phyloP scores from a whole-genome alignment of 1,140 invertebrate genomes.

The Palaemon carinicauda region DNA sequence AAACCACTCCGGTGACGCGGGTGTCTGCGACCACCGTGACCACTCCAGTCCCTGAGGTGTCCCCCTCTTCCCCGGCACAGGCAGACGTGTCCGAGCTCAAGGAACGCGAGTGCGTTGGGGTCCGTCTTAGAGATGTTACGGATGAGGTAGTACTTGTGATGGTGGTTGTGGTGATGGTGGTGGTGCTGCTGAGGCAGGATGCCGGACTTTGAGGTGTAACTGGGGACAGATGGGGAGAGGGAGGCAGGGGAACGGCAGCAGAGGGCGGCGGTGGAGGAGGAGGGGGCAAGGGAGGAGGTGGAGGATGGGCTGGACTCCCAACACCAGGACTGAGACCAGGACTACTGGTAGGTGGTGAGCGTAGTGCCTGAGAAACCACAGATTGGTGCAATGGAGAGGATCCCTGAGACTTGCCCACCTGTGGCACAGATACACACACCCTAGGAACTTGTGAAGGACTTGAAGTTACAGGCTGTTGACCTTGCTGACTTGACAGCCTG shows the following conservation, averaged over 20 bases:
- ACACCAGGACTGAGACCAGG: conserved; percentile 49
- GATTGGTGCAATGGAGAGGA: conserved; percentile 47
- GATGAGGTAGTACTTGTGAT: conserved; percentile 43
- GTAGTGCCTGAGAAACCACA: conserved; percentile 42
- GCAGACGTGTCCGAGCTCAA: conserved; percentile 19
- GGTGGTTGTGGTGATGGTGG: background rate
- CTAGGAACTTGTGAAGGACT: conserved; percentile 57
- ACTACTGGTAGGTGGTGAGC: conserved; percentile 46
- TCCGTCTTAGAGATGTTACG: conserved; percentile 25
- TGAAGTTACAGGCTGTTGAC: conserved; percentile 45
- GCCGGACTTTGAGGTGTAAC: background rate
- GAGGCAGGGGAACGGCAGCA: conserved; percentile 28
- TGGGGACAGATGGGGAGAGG: background rate
- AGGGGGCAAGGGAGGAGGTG: conserved; percentile 34
- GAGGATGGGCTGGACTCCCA: conserved; percentile 42
- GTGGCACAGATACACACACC: conserved; percentile 43
- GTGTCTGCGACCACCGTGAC: conserved; percentile 56
- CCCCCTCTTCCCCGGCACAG: conserved; percentile 3
- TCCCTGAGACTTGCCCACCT: conserved; percentile 55
- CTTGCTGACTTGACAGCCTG: conserved; percentile 41
- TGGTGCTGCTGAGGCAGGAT: background rate
- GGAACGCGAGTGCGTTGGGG: conserved; percentile 5
- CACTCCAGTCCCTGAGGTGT: conserved; percentile 30
- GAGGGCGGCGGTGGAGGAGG: conserved; percentile 31
- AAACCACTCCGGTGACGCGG: conserved; percentile 49